A percentile compares a stretch with the other conserved stretches of the same genome.
phyloP scores from a whole-genome alignment of 2,797 vertebrate species.

The Clarias pachynema region DNA sequence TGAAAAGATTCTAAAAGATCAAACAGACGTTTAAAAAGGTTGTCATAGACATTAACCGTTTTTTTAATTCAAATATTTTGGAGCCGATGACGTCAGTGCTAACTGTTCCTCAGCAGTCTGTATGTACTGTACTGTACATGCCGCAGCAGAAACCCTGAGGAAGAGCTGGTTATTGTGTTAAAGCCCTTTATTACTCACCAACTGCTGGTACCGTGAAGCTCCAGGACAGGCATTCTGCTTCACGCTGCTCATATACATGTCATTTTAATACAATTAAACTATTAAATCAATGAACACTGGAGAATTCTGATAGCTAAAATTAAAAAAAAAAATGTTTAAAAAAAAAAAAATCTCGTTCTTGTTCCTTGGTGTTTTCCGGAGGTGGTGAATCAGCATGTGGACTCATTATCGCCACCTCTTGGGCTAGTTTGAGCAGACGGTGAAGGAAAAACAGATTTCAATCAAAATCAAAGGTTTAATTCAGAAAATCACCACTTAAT shows the following conservation, averaged over 20 bases:
- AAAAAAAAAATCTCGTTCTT: background rate
- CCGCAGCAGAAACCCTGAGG: background rate
- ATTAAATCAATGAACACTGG: background rate
- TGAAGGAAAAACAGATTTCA: too few relatives aligned
- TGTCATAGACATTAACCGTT: background rate
- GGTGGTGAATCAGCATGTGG: background rate
- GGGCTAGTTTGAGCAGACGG: background rate
- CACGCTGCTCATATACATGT: background rate
- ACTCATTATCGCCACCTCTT: constrained; percentile 2
- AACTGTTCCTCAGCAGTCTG: background rate
- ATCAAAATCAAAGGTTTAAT: background rate
- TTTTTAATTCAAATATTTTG: too few relatives aligned
- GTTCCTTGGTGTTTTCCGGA: background rate
- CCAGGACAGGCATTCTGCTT: background rate
- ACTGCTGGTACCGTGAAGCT: background rate
- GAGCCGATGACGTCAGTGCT: background rate
- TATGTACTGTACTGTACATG: background rate
- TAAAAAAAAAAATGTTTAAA: background rate
- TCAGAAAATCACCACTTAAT: background rate
- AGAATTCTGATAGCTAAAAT: background rate
- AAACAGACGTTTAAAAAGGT: background rate
- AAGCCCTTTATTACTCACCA: background rate
- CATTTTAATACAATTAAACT: background rate
- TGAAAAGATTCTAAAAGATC: background rate
- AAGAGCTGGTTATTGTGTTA: background rate